These are phyloP conservation scores for Diorhabda elongata DNA, from an alignment of 1,140 invertebrate species.

Conservation along the genomic window DNA sequence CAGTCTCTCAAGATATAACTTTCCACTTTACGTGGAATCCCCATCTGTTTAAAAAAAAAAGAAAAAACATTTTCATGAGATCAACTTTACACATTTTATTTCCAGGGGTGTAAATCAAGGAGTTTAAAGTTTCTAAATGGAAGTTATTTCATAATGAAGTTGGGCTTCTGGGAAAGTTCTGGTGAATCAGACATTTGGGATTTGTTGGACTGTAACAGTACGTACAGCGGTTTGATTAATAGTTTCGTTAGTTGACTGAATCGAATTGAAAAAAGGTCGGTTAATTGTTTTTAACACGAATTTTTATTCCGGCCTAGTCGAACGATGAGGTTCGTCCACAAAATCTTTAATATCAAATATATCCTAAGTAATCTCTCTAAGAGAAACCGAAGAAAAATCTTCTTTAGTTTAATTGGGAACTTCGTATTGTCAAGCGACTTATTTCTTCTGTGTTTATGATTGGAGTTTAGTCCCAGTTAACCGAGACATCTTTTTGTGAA, in stretches of 20 bases:
- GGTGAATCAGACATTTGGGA: neutral
- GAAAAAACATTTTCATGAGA: neutral
- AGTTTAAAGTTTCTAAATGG: neutral
- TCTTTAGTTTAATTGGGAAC: too few relatives aligned
- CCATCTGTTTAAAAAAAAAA: too few relatives aligned
- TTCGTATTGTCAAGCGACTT: too few relatives aligned
- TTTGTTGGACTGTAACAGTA: neutral
- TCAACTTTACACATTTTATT: neutral
- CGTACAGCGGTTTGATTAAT: neutral
- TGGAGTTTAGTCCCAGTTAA: too few relatives aligned
- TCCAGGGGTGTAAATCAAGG: neutral
- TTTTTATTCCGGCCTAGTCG: neutral
- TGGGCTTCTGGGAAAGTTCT: conserved; percentile 1
- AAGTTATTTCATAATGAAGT: conserved; percentile 3
- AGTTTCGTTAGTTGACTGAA: neutral
- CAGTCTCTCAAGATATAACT: too few relatives aligned
- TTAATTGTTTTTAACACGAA: too few relatives aligned
- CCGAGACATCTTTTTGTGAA: too few relatives aligned
- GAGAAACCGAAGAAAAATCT: too few relatives aligned
- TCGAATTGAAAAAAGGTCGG: too few relatives aligned
- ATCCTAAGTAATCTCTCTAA: too few relatives aligned
- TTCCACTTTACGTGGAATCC: too few relatives aligned
- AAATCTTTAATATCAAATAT: neutral
- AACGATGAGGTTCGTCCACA: neutral
- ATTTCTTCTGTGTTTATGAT: too few relatives aligned